Percentiles rank a stretch among this genome's conserved stretches.
Evolutionary conservation across 2,888 invertebrate species (phyloP).

Genomic region (Octonoba sinensis): DNA sequence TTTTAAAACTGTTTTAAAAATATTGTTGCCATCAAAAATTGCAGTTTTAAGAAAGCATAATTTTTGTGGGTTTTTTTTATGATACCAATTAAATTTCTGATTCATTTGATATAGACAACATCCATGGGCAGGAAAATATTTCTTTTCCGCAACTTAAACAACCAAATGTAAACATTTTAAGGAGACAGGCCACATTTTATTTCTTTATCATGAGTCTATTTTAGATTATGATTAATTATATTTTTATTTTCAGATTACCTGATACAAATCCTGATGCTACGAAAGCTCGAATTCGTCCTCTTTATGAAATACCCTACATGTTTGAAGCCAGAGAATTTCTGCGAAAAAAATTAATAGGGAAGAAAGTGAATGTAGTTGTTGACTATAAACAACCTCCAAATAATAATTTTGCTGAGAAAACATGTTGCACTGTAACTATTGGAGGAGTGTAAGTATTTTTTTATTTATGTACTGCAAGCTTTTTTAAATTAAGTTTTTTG

Average conservation of each 20-base stretch:
- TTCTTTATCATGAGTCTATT: too few relatives aligned
- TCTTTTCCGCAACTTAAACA: too few relatives aligned
- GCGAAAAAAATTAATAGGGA: slow-evolving; percentile 94
- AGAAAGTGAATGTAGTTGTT: slow-evolving; percentile 89
- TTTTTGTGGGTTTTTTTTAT: too few relatives aligned
- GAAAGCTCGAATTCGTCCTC: slow-evolving; percentile 79
- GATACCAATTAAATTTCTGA: too few relatives aligned
- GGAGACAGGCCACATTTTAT: too few relatives aligned
- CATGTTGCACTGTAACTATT: slow-evolving; percentile 90
- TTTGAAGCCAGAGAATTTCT: slow-evolving; percentile 97
- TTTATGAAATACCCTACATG: slow-evolving; percentile 99
- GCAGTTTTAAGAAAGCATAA: too few relatives aligned
- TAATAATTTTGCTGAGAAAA: slow-evolving; percentile 93
- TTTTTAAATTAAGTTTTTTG: neutral
- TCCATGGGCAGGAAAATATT: too few relatives aligned
- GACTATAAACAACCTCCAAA: slow-evolving; percentile 97
- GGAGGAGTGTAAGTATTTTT: slow-evolving; percentile 79
- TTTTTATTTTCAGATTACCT: slow-evolving; percentile 70
- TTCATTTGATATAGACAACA: too few relatives aligned
- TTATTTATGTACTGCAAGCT: neutral
- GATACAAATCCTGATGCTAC: slow-evolving; percentile 62
- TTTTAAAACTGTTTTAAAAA: too few relatives aligned
- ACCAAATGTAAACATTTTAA: too few relatives aligned
- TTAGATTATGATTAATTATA: neutral
- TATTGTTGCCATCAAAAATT: too few relatives aligned